These are phyloP conservation scores for Galerucella nymphaeae DNA, from an alignment of 2,888 invertebrate genomes.

Conservation along the genomic window DNA sequence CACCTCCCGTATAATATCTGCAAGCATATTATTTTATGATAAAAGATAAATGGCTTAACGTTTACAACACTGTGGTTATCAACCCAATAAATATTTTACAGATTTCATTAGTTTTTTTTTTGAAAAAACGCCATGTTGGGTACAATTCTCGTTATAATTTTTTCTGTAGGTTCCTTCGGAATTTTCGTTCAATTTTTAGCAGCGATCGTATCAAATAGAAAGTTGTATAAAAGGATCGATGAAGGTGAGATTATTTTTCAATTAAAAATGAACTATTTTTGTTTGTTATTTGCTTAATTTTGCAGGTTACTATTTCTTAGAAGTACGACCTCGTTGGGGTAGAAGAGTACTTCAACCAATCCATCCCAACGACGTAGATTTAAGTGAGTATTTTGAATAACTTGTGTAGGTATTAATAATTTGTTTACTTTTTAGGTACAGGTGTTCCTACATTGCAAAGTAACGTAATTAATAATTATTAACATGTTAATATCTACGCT, in stretches of 20 bases:
- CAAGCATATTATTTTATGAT: neutral
- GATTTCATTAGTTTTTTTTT: neutral
- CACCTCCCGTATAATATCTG: neutral
- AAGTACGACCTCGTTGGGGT: conserved; percentile 37
- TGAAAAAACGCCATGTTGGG: conserved; percentile 9
- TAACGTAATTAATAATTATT: conserved; percentile 20
- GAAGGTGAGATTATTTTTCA: conserved; percentile 47
- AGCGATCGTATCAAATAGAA: conserved; percentile 38
- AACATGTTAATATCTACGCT: neutral
- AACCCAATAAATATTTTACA: neutral
- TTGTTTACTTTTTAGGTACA: conserved; percentile 37
- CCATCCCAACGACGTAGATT: conserved; percentile 45
- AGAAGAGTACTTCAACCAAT: conserved; percentile 42
- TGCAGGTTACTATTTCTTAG: conserved; percentile 47
- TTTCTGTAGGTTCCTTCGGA: conserved; percentile 23
- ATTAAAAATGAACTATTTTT: neutral
- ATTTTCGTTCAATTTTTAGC: conserved; percentile 28
- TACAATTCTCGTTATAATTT: conserved; percentile 28
- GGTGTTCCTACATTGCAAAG: conserved; percentile 40
- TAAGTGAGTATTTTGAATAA: conserved; percentile 39
- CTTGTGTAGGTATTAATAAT: neutral
- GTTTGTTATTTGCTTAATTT: neutral
- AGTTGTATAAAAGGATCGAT: conserved; percentile 45
- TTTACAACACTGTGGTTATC: neutral
- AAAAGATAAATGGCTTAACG: neutral